phyloP scores from a whole-genome alignment of 2,888 invertebrate species.

The Camptogramma bilineatum region DNA sequence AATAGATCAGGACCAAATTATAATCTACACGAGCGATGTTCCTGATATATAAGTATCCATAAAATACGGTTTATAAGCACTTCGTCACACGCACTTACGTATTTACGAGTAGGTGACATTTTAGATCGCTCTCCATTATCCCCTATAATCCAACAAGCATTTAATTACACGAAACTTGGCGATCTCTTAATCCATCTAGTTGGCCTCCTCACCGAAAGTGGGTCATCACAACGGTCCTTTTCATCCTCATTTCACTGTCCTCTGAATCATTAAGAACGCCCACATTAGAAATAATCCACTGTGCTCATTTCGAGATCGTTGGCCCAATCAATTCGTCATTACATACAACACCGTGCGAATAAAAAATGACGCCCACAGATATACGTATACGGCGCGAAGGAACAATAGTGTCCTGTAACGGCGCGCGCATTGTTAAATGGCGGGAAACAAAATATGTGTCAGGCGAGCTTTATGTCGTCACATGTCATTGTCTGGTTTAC shows the following conservation, averaged over 20 bases:
- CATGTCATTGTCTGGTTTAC: slow-evolving; percentile 53
- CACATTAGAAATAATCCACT: slow-evolving; percentile 68
- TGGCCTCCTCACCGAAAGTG: slow-evolving; percentile 53
- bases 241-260: slow-evolving; percentile 61
- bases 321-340: slow-evolving; percentile 82
- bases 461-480: slow-evolving; percentile 54
- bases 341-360: slow-evolving; percentile 67
- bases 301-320: slow-evolving; percentile 69
- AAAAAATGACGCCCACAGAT: slow-evolving; percentile 75
- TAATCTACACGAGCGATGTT: not conserved
- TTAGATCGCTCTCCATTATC: slow-evolving; percentile 43
- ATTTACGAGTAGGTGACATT: slow-evolving; percentile 30
- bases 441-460: slow-evolving; percentile 58
- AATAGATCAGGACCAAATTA: not conserved
- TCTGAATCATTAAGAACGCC: slow-evolving; percentile 77
- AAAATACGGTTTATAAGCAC: slow-evolving; percentile 6
- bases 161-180: slow-evolving; percentile 53
- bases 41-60: not conserved
- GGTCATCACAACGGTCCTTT: slow-evolving; percentile 70
- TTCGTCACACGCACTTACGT: slow-evolving; percentile 21
- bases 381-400: slow-evolving; percentile 69
- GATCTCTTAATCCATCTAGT: slow-evolving; percentile 53
- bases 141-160: slow-evolving; percentile 46
- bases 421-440: slow-evolving; percentile 60
- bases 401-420: slow-evolving; percentile 77